phyloP scores from a whole-genome alignment of 2,113 vertebrate genomes.

The Amblyopsis rosae region DNA sequence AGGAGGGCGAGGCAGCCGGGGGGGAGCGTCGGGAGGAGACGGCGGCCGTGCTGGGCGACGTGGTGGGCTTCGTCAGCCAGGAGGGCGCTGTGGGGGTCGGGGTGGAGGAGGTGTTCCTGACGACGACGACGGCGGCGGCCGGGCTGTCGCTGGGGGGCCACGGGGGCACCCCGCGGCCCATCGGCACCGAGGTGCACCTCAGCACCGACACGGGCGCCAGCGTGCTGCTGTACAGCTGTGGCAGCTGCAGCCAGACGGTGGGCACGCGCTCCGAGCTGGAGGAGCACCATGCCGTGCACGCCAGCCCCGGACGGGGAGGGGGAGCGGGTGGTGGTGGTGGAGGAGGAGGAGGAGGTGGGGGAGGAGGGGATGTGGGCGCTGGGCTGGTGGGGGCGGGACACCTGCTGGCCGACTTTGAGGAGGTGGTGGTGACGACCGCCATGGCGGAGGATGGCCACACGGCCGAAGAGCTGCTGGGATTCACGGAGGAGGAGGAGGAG shows the following conservation, averaged over 20 bases:
- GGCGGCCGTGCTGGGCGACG: conserved; percentile 69
- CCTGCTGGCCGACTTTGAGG: conserved; percentile 80
- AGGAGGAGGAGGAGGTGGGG: conserved; percentile 39
- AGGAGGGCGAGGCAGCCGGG: conserved; percentile 50
- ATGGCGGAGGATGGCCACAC: conserved; percentile 73
- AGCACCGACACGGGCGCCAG: conserved; percentile 74
- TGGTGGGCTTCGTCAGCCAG: conserved; percentile 77
- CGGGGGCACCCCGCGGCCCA: conserved; percentile 49
- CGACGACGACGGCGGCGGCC: conserved; percentile 53
- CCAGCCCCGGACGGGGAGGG: conserved; percentile 30
- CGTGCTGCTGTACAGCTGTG: conserved; percentile 80
- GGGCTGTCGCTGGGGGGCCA: conserved; percentile 2
- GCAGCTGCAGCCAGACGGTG: conserved; percentile 80
- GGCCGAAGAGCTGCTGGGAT: conserved; percentile 70
- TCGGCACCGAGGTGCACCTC: conserved; percentile 73
- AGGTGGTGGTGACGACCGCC: conserved; percentile 80
- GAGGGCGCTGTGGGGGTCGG: conserved; percentile 70
- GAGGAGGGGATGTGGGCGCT: conserved; percentile 60
- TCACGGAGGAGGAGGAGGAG: conserved; percentile 56
- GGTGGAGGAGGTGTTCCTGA: conserved; percentile 76
- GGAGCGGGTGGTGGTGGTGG: conserved; percentile 29
- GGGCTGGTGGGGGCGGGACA: conserved; percentile 76
- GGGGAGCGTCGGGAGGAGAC: conserved; percentile 30
- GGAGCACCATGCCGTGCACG: conserved; percentile 78
- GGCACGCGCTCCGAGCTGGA: conserved; percentile 76